Base-by-base conservation (phyloP, 2,888 invertebrate species). In the Ganaspis brasiliensis region DNA sequence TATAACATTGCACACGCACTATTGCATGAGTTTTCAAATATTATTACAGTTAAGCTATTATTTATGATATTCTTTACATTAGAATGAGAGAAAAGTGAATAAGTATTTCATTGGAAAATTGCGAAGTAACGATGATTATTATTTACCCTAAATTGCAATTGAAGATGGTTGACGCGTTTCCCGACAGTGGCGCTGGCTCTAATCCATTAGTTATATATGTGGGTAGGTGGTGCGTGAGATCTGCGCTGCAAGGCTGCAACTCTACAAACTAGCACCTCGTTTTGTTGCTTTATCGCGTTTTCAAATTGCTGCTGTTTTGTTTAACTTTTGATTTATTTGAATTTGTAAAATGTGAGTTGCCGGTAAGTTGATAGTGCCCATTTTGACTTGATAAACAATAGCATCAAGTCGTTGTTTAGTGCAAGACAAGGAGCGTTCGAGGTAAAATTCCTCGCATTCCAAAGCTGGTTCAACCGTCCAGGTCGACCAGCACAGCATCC, bases 401-500 rank as follows among this genome's bases (percentile, higher is more conserved):
- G 14, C 37, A 19, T 37, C 8, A 24, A 57, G n/a, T 26, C n/a
- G 14, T 24, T 57, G 61, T 19, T 19, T 63, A 40, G 63, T 63
- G 37, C 45, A 61, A 8, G 72, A 76, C 72, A 76, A 73, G 71
- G 74, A 76, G 73, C 67, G 26, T 56, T 56, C 74, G 78, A 63
- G 80, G 77, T 80, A 80, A 78, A 79, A 83, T 85, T 85, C 80
- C 77, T 79, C 26, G 73, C 82, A 85, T 85, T 84, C 82, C 82
- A 77, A 73, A 74, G 71, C 80, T 85, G 84, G 85, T 52, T 52
- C 52, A 52, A 52, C 52, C 19, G 52, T 81, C 83, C 86, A 87
- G 87, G 84, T 86, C 83, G 83, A 79, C 81, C 82, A 82, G 81
- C 80, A 78, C 82, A 83, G 80, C 82, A 82, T 86, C 84, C 84